A percentile compares a stretch with the other conserved stretches of the same genome.
These are phyloP conservation scores for Irena cyanogastra DNA, from an alignment of 2,113 vertebrate species.

Conservation along the genomic window DNA sequence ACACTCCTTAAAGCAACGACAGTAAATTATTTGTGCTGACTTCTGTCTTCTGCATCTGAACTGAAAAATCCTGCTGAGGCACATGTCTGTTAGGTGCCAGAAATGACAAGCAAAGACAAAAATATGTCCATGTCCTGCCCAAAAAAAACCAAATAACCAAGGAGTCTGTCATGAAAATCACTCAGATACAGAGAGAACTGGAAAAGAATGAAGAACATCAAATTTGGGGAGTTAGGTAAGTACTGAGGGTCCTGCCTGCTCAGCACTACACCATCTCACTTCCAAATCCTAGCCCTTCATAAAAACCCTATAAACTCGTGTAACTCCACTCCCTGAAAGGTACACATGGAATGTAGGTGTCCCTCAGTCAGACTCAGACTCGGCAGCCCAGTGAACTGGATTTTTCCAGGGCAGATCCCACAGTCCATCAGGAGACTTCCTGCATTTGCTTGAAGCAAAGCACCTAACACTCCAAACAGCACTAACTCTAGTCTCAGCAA, in stretches of 20 bases:
- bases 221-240: neutral
- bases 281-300: neutral
- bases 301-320: neutral
- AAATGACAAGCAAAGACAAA: neutral
- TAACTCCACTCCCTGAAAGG: neutral
- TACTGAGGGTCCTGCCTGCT: neutral
- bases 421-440: neutral
- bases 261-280: neutral
- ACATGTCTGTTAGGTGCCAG: neutral
- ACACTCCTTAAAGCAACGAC: neutral
- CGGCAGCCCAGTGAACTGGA: neutral
- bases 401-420: neutral
- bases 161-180: neutral
- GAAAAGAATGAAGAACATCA: neutral
- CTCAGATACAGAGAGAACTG: neutral
- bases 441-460: neutral
- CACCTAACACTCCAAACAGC: rapidly evolving
- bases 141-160: neutral
- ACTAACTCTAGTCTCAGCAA: neutral
- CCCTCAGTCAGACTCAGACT: neutral
- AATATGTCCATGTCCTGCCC: neutral
- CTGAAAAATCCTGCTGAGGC: neutral
- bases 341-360: neutral
- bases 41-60: neutral
- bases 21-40: neutral